Conservation (phyloP, 1,140 invertebrate species). For the Cotesia glomerata region DNA sequence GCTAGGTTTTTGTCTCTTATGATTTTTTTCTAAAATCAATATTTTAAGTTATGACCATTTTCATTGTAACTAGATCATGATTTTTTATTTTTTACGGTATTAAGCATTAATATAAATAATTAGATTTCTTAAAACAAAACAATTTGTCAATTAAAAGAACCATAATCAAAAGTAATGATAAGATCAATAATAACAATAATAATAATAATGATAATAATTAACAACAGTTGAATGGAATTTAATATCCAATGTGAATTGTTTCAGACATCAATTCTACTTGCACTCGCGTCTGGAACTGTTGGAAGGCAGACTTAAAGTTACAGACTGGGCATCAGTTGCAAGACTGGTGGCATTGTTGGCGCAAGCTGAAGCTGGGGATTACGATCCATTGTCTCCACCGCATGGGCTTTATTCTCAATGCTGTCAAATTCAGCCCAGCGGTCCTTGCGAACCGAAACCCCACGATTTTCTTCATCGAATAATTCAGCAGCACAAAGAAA, state of each 20-base stretch:
- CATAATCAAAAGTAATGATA: too few species aligned
- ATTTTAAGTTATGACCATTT: too few species aligned
- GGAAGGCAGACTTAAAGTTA: constrained; percentile 72
- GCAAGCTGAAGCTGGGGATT: constrained; percentile 76
- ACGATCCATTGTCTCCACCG: constrained; percentile 67
- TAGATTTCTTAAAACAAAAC: too few species aligned
- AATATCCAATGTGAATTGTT: constrained; percentile 50
- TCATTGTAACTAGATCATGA: too few species aligned
- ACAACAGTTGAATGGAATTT: constrained; percentile 1
- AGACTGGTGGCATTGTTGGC: constrained; percentile 78
- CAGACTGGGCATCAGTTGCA: constrained; percentile 73
- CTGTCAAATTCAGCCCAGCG: constrained; percentile 64
- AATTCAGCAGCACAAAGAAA: constrained; percentile 68
- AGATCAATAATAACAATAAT: too few species aligned
- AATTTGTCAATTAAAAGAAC: too few species aligned
- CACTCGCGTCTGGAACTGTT: constrained; percentile 78
- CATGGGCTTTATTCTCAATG: constrained; percentile 69
- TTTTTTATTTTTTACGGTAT: too few species aligned
- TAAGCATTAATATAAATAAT: too few species aligned
- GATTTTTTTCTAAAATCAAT: too few species aligned
- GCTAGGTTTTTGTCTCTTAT: too few species aligned
- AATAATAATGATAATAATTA: too few species aligned
- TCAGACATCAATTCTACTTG: constrained; percentile 80
- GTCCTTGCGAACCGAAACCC: constrained; percentile 66
- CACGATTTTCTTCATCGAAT: constrained; percentile 70